Percentiles rank a stretch among this genome's conserved stretches.
phyloP scores from a whole-genome alignment of 92 coral and sea anemone genomes.

The Actinostola sp. region DNA sequence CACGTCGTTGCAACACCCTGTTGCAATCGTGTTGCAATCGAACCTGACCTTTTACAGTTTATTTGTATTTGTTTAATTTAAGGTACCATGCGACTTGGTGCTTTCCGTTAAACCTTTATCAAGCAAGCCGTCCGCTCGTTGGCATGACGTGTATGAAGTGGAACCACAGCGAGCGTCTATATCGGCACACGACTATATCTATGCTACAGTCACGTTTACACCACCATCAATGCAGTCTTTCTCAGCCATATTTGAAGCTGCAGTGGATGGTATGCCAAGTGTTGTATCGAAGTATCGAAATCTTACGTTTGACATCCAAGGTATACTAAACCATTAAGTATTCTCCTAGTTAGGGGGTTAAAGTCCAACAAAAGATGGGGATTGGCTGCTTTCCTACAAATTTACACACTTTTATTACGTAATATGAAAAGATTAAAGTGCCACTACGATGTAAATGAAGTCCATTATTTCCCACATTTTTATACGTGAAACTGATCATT shows the following conservation, averaged over 20 bases:
- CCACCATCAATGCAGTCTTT: slow-evolving; percentile 99
- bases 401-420: too few relatives aligned
- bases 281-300: slow-evolving; percentile 93
- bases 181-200: slow-evolving; percentile 88
- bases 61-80: slow-evolving; percentile 2
- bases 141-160: slow-evolving; percentile 98
- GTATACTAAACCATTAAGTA: slow-evolving; percentile 7
- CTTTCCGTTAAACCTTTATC: slow-evolving; percentile 94
- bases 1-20: background rate
- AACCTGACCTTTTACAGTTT: too few relatives aligned
- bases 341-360: background rate
- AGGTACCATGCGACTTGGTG: slow-evolving; percentile 96
- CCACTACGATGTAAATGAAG: too few relatives aligned
- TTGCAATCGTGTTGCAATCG: too few relatives aligned
- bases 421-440: too few relatives aligned
- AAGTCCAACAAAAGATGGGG: too few relatives aligned
- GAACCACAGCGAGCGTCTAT: slow-evolving; percentile 93
- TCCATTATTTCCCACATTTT: too few relatives aligned
- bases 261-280: slow-evolving; percentile 97
- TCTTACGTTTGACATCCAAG: slow-evolving; percentile 94
- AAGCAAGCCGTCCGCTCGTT: slow-evolving; percentile 93
- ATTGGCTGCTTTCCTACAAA: too few relatives aligned
- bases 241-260: slow-evolving; percentile 91
- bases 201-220: slow-evolving; percentile 84
- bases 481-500: too few relatives aligned